phyloP scores from a whole-genome alignment of 2,888 invertebrate genomes.

The Rhagonycha lutea region DNA sequence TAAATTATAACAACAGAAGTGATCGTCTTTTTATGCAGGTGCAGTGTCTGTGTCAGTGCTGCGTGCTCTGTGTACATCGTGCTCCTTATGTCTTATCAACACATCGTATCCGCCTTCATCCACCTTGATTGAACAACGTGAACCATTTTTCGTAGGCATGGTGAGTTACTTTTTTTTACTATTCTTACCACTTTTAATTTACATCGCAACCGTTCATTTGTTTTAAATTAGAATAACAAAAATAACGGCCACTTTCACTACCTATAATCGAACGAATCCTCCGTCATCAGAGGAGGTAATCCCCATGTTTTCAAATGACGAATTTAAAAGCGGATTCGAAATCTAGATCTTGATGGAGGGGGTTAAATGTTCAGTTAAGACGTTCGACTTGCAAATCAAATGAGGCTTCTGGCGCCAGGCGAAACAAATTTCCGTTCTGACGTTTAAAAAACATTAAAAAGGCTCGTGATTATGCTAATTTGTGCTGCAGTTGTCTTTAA shows the following conservation, averaged over 20 bases:
- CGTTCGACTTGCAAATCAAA: neutral
- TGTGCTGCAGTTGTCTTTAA: neutral
- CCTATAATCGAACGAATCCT: neutral
- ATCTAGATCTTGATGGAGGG: neutral
- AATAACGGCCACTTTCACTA: neutral
- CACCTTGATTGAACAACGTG: neutral
- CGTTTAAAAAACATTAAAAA: neutral
- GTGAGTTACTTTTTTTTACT: neutral
- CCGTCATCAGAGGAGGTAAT: neutral
- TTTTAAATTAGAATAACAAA: neutral
- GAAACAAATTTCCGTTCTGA: neutral
- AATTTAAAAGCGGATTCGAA: neutral
- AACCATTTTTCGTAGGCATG: neutral
- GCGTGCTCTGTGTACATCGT: conserved; percentile 12
- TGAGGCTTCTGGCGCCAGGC: neutral
- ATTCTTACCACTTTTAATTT: neutral
- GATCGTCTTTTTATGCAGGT: conserved; percentile 15
- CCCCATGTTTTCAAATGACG: neutral
- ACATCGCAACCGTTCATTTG: neutral
- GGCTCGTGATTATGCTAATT: neutral
- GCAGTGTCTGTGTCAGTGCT: conserved; percentile 27
- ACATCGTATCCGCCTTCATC: neutral
- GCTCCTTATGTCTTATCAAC: conserved; percentile 13
- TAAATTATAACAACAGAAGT: conserved; percentile 1
- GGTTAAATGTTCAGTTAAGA: neutral